Conservation (phyloP, 2,113 vertebrate species). For the Brachypteracias leptosomus region DNA sequence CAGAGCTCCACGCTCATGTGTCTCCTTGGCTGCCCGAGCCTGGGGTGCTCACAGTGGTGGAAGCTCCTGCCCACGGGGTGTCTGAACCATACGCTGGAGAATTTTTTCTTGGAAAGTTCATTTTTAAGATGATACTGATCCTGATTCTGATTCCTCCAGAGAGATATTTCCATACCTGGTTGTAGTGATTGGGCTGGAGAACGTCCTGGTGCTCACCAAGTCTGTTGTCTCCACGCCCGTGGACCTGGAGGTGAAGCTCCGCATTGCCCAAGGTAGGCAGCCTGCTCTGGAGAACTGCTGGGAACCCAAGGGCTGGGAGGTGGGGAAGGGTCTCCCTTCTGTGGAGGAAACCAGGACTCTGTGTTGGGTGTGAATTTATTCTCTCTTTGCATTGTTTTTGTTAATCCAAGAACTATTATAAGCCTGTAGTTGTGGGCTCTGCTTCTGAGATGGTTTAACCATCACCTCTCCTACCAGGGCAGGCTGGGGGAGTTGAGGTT, state of each 20-base stretch:
- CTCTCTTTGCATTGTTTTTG: not conserved
- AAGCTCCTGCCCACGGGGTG: not conserved
- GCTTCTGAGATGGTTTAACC: not conserved
- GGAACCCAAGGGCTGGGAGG: not conserved
- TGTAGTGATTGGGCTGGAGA: constrained; percentile 96
- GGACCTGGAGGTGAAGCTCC: constrained; percentile 96
- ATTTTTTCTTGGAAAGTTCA: no score
- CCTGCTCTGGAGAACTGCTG: rapidly evolving
- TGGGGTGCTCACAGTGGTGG: no score
- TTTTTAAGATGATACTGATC: no score
- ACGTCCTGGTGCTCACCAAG: constrained; percentile 96
- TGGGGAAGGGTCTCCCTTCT: rapidly evolving
- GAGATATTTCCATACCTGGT: constrained; percentile 98
- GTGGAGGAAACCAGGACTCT: not conserved
- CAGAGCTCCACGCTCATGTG: not conserved
- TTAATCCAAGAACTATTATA: not conserved
- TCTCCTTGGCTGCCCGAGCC: not conserved
- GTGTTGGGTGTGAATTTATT: not conserved
- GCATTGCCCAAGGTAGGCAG: constrained; percentile 90
- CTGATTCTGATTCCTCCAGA: constrained; percentile 62
- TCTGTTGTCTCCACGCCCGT: constrained; percentile 96
- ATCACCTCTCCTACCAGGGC: no score
- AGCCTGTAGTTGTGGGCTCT: not conserved
- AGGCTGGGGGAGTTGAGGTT: no score
- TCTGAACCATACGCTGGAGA: not conserved